These are phyloP conservation scores for Lycorma delicatula DNA, from an alignment of 1,140 invertebrate genomes.

Conservation along the genomic window DNA sequence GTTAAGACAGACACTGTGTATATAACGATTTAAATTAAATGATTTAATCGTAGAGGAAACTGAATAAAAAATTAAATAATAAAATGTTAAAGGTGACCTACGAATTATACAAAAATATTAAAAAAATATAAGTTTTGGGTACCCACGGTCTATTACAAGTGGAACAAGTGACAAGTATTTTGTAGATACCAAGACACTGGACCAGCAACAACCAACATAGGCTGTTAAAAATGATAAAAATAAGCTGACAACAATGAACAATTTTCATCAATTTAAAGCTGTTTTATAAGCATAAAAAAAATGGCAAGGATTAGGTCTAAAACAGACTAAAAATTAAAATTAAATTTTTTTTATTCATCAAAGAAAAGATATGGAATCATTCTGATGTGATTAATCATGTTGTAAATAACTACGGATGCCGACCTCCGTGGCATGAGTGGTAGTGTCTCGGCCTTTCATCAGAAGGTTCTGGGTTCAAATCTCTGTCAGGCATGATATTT, in stretches of 20 bases:
- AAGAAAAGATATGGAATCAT: no score
- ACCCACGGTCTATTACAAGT: background rate
- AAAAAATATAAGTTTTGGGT: background rate
- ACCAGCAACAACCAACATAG: background rate
- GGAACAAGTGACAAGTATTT: background rate
- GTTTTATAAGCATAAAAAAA: slow-evolving; percentile 24
- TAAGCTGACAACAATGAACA: background rate
- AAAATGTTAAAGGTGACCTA: slow-evolving; percentile 7
- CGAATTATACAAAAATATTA: background rate
- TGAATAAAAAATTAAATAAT: no score
- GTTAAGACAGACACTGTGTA: slow-evolving; percentile 21
- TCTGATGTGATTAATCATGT: no score
- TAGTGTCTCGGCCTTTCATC: no score
- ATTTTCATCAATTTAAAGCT: slow-evolving; percentile 18
- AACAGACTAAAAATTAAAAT: slow-evolving; percentile 1
- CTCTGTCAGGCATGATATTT: no score
- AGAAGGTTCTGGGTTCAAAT: no score
- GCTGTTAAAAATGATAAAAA: background rate
- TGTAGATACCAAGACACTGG: no score
- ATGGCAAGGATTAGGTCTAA: slow-evolving; percentile 11
- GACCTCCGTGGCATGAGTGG: no score
- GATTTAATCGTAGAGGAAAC: no score
- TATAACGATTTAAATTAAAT: slow-evolving; percentile 12
- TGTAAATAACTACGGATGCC: no score
- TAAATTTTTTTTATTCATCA: no score